Percentiles rank a stretch among this genome's conserved stretches.
Conservation (phyloP, 2,113 vertebrate genomes). For the Motacilla tschutschensis region DNA sequence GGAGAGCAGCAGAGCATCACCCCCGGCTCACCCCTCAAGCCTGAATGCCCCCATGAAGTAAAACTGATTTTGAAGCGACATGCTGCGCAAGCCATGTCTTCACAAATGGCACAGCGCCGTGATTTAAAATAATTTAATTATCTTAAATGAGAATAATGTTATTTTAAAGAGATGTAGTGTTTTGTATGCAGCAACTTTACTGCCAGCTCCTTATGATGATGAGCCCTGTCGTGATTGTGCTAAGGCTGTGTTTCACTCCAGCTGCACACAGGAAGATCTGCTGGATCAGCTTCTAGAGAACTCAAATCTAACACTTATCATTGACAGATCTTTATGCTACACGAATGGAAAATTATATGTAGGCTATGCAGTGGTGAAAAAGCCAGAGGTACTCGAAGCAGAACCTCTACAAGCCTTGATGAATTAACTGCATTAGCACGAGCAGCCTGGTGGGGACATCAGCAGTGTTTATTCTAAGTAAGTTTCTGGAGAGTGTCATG, state of each 20-base stretch:
- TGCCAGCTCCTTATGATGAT: neutral
- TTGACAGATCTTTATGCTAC: fast-evolving
- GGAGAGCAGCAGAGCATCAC: neutral
- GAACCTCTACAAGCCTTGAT: neutral
- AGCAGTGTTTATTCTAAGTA: neutral
- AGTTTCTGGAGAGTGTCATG: neutral
- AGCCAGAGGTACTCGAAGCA: neutral
- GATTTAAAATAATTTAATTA: neutral
- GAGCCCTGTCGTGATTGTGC: fast-evolving
- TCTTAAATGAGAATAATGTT: neutral
- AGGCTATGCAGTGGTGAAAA: neutral
- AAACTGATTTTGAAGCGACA: neutral
- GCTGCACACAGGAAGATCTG: neutral
- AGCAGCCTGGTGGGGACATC: neutral
- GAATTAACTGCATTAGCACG: neutral
- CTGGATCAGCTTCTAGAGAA: neutral
- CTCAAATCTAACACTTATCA: neutral
- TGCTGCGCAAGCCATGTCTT: neutral
- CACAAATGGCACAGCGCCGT: fast-evolving
- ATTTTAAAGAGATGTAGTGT: neutral
- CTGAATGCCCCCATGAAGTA: fast-evolving
- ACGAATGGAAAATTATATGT: neutral
- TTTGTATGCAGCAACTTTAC: neutral
- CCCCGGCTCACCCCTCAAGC: neutral
- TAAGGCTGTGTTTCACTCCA: neutral